A percentile compares a stretch with the other conserved stretches of the same genome.
These are phyloP conservation scores for Xylota segnis DNA, from an alignment of 2,888 invertebrate species.

Conservation along the genomic window DNA sequence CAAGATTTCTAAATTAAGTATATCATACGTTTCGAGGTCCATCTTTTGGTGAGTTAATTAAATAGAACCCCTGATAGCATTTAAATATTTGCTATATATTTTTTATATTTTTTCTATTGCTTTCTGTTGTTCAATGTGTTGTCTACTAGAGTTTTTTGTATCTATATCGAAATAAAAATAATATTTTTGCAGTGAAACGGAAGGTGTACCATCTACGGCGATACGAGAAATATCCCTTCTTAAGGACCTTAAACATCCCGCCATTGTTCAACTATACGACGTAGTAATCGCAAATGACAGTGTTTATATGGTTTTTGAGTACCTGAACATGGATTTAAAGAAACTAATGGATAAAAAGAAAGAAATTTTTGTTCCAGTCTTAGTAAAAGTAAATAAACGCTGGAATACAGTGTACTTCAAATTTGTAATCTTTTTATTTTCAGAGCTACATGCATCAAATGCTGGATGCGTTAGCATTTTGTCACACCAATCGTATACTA, in stretches of 20 bases:
- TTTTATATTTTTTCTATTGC: too few species aligned
- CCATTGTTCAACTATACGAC: conserved; percentile 95
- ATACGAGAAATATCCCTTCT: conserved; percentile 97
- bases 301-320: conserved; percentile 97
- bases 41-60: too few species aligned
- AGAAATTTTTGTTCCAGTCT: conserved; percentile 86
- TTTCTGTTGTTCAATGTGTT: too few species aligned
- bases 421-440: conserved; percentile 19
- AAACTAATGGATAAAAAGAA: conserved; percentile 91
- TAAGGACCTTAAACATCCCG: conserved; percentile 94
- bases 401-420: conserved; percentile 32
- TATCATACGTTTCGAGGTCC: too few species aligned
- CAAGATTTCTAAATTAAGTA: too few species aligned
- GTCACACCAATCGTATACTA: conserved; percentile 94
- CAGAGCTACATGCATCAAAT: conserved; percentile 95
- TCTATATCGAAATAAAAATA: neutral
- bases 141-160: too few species aligned
- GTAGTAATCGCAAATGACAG: conserved; percentile 94
- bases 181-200: conserved; percentile 90
- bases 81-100: too few species aligned
- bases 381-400: conserved; percentile 87
- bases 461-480: conserved; percentile 93
- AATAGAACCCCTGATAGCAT: too few species aligned
- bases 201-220: conserved; percentile 99
- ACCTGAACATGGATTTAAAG: conserved; percentile 96